Evolutionary conservation across 2,888 invertebrate genomes (phyloP).

Genomic region (Tinea semifulvella): DNA sequence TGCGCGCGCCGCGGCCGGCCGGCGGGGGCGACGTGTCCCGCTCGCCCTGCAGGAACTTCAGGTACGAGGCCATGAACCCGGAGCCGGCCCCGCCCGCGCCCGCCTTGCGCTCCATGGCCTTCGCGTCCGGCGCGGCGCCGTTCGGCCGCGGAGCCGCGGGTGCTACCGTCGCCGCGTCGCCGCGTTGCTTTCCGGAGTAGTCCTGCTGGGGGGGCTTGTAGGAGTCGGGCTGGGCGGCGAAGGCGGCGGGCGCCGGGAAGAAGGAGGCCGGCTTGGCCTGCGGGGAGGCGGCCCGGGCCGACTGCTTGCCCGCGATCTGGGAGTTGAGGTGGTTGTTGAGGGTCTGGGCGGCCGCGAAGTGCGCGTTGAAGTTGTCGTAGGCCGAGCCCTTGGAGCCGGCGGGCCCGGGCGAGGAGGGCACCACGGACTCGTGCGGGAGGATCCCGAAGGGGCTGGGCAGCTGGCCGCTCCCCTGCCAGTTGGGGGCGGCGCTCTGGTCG

Average conservation of each 20-base stretch:
- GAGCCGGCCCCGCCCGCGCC: conserved; percentile 70
- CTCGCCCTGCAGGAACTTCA: conserved; percentile 86
- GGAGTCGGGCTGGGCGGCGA: conserved; percentile 67
- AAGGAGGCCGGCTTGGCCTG: conserved; percentile 67
- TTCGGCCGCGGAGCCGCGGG: conserved; percentile 61
- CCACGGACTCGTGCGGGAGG: conserved; percentile 80
- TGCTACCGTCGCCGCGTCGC: conserved; percentile 60
- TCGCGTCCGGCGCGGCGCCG: conserved; percentile 58
- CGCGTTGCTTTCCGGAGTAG: conserved; percentile 67
- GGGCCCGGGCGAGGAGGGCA: conserved; percentile 70
- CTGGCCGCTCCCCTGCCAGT: conserved; percentile 80
- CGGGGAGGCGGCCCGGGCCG: conserved; percentile 63
- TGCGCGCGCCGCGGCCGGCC: conserved; percentile 71
- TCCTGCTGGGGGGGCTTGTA: conserved; percentile 65
- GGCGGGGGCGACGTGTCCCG: conserved; percentile 84
- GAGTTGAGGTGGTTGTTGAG: conserved; percentile 72
- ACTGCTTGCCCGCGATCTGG: conserved; percentile 68
- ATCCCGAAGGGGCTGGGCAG: conserved; percentile 80
- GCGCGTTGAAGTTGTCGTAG: conserved; percentile 77
- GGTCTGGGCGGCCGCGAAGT: conserved; percentile 73
- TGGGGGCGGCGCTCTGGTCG: conserved; percentile 70
- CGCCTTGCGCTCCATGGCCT: conserved; percentile 69
- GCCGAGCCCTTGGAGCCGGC: conserved; percentile 67
- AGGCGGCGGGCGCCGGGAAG: conserved; percentile 71
- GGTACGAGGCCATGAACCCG: conserved; percentile 88